phyloP scores from a whole-genome alignment of 2,888 invertebrate genomes.

The Trachelus tabidus region DNA sequence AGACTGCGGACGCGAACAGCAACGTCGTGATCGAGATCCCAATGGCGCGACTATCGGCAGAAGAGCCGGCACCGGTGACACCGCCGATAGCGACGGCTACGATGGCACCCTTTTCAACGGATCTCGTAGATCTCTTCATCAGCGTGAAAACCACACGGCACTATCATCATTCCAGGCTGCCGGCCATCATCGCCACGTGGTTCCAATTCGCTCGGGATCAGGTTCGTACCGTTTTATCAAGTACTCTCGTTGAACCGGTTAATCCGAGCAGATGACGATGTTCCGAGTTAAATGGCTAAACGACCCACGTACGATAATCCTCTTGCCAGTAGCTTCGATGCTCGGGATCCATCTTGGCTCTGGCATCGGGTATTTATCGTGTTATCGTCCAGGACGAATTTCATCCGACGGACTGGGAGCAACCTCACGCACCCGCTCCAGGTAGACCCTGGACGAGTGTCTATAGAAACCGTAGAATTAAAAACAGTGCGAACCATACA shows the following conservation, averaged over 20 bases:
- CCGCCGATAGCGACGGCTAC: slow-evolving; percentile 65
- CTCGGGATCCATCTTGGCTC: not conserved
- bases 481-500: not conserved
- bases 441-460: not conserved
- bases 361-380: not conserved
- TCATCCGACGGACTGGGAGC: not conserved
- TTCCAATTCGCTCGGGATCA: slow-evolving; percentile 91
- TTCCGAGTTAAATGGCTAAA: not conserved
- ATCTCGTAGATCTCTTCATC: slow-evolving; percentile 89
- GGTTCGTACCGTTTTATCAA: slow-evolving; percentile 55
- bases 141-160: slow-evolving; percentile 94
- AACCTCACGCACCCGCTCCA: not conserved
- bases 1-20: slow-evolving; percentile 48
- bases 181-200: slow-evolving; percentile 94
- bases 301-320: not conserved
- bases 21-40: slow-evolving; percentile 48
- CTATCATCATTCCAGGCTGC: slow-evolving; percentile 86
- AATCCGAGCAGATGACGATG: not conserved
- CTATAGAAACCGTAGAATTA: not conserved
- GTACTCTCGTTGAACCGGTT: slow-evolving; percentile 3
- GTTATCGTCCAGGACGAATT: not conserved
- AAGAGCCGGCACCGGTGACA: slow-evolving; percentile 51
- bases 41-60: slow-evolving; percentile 33
- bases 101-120: slow-evolving; percentile 73
- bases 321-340: not conserved